A percentile compares a stretch with the other conserved stretches of the same genome.
Evolutionary conservation across 2,797 vertebrate species (phyloP).

Genomic region (Smutsia gigantea): DNA sequence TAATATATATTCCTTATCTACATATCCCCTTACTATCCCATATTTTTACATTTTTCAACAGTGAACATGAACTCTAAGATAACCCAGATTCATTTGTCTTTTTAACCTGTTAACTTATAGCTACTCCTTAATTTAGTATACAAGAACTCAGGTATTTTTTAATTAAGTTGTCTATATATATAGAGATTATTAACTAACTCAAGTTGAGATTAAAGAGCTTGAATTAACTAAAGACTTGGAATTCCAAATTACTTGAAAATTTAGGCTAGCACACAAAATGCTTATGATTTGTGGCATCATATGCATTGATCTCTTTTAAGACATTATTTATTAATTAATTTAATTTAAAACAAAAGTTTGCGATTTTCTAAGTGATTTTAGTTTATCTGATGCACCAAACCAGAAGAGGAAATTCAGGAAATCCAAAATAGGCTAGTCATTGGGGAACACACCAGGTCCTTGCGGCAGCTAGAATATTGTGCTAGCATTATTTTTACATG

Average conservation of each 20-base stretch:
- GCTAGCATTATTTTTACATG: not conserved
- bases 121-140: not conserved
- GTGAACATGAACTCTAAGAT: not conserved
- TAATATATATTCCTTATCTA: not conserved
- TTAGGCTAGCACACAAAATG: not conserved
- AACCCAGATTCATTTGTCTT: not conserved
- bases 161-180: not conserved
- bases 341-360: not conserved
- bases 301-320: not conserved
- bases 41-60: slow-evolving; percentile 7
- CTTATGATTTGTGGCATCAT: not conserved
- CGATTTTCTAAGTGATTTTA: not conserved
- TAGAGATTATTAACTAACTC: not conserved
- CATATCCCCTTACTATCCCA: not conserved
- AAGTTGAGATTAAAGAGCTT: not conserved
- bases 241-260: not conserved
- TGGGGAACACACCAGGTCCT: not conserved
- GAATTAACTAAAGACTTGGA: not conserved
- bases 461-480: not conserved
- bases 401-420: not conserved
- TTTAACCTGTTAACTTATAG: not conserved
- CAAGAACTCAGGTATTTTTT: not conserved
- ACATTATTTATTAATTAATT: not conserved
- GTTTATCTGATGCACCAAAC: not conserved
- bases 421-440: not conserved